Evolutionary conservation across 2,888 invertebrate genomes (phyloP).

Genomic region (Molanna angustata): DNA sequence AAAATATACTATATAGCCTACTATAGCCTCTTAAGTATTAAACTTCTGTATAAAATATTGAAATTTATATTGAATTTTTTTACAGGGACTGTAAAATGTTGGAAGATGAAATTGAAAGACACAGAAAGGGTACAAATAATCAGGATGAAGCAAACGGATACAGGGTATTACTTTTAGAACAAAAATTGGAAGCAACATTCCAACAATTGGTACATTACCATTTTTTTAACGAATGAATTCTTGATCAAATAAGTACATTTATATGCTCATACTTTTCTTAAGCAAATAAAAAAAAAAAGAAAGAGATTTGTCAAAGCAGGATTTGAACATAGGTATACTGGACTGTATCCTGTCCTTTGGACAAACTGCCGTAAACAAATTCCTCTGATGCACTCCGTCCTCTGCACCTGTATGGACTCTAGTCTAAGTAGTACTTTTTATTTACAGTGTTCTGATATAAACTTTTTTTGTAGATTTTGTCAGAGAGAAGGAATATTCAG

Average conservation of each 20-base stretch:
- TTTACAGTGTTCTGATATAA: neutral
- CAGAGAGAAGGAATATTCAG: slow-evolving; percentile 58
- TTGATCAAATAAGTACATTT: neutral
- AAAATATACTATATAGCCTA: too few species aligned
- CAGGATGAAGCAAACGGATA: slow-evolving; percentile 38
- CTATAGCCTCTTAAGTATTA: too few species aligned
- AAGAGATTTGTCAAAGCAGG: too few species aligned
- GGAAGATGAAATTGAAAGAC: slow-evolving; percentile 50
- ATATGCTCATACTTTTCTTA: too few species aligned
- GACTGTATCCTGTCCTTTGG: too few species aligned
- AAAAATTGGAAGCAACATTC: slow-evolving; percentile 57
- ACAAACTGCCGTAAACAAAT: too few species aligned
- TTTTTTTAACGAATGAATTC: neutral
- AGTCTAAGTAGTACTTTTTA: neutral
- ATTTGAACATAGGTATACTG: too few species aligned
- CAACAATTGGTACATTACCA: slow-evolving; percentile 52
- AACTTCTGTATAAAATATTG: too few species aligned
- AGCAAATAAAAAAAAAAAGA: too few species aligned
- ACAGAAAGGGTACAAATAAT: slow-evolving; percentile 43
- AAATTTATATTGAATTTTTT: too few species aligned
- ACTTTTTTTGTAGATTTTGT: slow-evolving; percentile 44
- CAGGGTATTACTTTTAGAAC: slow-evolving; percentile 50
- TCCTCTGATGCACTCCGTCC: too few species aligned
- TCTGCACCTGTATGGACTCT: too few species aligned
- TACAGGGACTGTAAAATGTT: slow-evolving; percentile 55